A percentile compares a stretch with the other conserved stretches of the same genome.
These are phyloP conservation scores for Xanthorhoe designata DNA, from an alignment of 2,888 invertebrate genomes.

Conservation along the genomic window DNA sequence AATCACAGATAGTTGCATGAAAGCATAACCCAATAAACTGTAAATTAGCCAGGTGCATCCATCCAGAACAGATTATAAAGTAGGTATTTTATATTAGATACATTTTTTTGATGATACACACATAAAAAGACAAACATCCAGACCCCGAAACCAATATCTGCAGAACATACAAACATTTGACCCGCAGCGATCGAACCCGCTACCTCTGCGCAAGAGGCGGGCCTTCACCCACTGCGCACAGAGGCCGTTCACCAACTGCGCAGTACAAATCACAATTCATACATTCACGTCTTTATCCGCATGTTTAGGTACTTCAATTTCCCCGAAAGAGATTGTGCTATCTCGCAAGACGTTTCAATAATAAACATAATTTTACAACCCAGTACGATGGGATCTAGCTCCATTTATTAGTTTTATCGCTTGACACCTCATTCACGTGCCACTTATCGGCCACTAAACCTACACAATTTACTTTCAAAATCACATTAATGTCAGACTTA, in stretches of 20 bases:
- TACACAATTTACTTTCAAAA: constrained; percentile 81
- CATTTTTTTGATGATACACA: too few species aligned
- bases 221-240: too few species aligned
- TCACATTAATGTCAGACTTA: constrained; percentile 81
- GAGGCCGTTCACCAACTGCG: background rate
- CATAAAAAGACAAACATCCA: too few species aligned
- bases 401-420: constrained; percentile 80
- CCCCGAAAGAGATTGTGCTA: constrained; percentile 38
- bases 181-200: too few species aligned
- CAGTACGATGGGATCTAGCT: constrained; percentile 61
- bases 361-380: constrained; percentile 53
- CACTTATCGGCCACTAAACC: constrained; percentile 77
- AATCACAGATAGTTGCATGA: too few species aligned
- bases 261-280: background rate
- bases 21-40: too few species aligned
- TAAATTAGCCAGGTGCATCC: too few species aligned
- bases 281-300: background rate
- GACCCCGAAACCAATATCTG: too few species aligned
- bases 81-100: too few species aligned
- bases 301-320: constrained; percentile 23
- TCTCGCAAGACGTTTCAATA: constrained; percentile 46
- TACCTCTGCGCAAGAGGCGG: too few species aligned
- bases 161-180: too few species aligned
- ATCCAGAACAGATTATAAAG: too few species aligned
- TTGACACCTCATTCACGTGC: constrained; percentile 78